Evolutionary conservation across 2,113 vertebrate genomes (phyloP), one percentile per base, ranked within the genome.

Genomic region (Dasyornis broadbenti): DNA sequence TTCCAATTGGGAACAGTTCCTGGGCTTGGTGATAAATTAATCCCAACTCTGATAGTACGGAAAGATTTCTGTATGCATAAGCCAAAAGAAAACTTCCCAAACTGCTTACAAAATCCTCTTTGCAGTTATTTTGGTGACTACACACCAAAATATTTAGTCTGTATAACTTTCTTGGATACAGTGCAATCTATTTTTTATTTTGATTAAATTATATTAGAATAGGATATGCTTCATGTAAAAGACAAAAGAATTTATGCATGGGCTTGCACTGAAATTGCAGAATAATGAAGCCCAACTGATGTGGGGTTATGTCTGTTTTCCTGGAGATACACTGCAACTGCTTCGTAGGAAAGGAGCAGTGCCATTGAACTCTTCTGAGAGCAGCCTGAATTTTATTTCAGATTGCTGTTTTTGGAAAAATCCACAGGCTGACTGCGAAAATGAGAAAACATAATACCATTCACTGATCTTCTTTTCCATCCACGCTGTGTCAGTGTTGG

Each of bases 1-100:
- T 96, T 96, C 94, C 76, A 3, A 93, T 90, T 95, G 93, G 94
- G 94, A 97, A 94, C 93, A 92, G 94, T 96, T 96, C 92, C 94
- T 97, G 90, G 69, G 22, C 53, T 81, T 81, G 82, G 92, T 95
- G 94, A 95, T 90, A 96, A 92, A 96, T 96, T 97, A 97, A 96
- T 96, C 88, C 88, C 40, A 24, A 56, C 80, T 90, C 93, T 50
- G 90, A 96, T 95, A 86, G 81, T 53, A 75, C 4, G 26, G 81
- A 81, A 83, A 90, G 93, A 96, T 96, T 95, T 92, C 77, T 93
- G 44, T 60, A 27, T 33, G 60, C 72, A 18, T 82, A 78, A 86
- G 61, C 60, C 2, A 13, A 90, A 90, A 89, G 79, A 86, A 93
- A 95, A 90, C 92, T 90, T 94, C 88, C 82, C 86, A 71, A 93